phyloP scores from a whole-genome alignment of 2,888 invertebrate species.

The Ornithoptera alexandrae region DNA sequence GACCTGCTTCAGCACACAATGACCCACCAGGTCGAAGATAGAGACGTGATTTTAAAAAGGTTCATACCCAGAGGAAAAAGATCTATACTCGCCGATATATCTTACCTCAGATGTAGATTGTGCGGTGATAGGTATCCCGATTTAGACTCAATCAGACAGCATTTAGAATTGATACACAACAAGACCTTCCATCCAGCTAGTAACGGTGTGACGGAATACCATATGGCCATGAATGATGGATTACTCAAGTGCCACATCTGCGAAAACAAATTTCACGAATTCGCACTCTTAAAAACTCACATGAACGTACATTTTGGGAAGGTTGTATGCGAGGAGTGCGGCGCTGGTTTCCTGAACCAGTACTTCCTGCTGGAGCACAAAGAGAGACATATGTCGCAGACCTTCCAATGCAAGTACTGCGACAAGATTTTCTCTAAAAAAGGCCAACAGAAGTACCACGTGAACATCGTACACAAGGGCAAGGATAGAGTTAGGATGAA shows the following conservation, averaged over 20 bases:
- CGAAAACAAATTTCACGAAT: slow-evolving; percentile 43
- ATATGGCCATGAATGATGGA: slow-evolving; percentile 45
- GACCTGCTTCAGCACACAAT: slow-evolving; percentile 47
- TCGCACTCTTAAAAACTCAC: slow-evolving; percentile 48
- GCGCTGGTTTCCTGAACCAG: slow-evolving; percentile 52
- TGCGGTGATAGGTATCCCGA: slow-evolving; percentile 41
- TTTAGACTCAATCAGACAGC: slow-evolving; percentile 43
- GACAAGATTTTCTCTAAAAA: slow-evolving; percentile 61
- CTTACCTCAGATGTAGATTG: slow-evolving; percentile 48
- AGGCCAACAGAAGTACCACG: slow-evolving; percentile 66
- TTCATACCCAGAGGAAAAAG: slow-evolving; percentile 49
- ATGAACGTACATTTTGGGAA: slow-evolving; percentile 56
- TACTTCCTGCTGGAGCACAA: slow-evolving; percentile 50
- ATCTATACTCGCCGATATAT: slow-evolving; percentile 53
- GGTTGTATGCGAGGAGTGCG: slow-evolving; percentile 59
- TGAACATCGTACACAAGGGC: slow-evolving; percentile 54
- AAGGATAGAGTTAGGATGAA: slow-evolving; percentile 43
- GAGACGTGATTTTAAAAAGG: slow-evolving; percentile 41
- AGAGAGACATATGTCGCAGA: slow-evolving; percentile 45
- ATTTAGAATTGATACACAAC: slow-evolving; percentile 45
- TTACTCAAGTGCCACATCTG: slow-evolving; percentile 52
- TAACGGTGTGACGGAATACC: slow-evolving; percentile 58
- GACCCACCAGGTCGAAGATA: slow-evolving; percentile 40
- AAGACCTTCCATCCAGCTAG: slow-evolving; percentile 42
- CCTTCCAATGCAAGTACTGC: slow-evolving; percentile 55